Evolutionary conservation across 2,113 vertebrate species (phyloP).

Genomic region (Lepus europaeus): DNA sequence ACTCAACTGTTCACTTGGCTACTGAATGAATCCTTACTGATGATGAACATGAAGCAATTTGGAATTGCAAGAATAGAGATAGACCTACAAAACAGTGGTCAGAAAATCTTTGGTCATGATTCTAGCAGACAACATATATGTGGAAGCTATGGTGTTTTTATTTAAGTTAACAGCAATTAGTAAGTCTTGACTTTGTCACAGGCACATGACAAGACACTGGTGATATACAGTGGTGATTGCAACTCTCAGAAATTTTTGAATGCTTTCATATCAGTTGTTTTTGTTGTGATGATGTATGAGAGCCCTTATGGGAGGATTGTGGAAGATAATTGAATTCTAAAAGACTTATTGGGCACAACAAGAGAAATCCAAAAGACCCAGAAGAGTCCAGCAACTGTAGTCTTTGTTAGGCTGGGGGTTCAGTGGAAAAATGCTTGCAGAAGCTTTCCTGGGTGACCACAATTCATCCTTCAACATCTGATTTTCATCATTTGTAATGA

Average conservation of each 20-base stretch:
- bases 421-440: not conserved
- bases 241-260: not conserved
- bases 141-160: not conserved
- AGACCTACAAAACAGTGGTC: not conserved
- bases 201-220: not conserved
- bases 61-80: not conserved
- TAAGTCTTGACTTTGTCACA: constrained; percentile 18
- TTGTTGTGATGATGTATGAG: not conserved
- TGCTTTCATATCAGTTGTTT: not conserved
- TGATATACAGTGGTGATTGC: not conserved
- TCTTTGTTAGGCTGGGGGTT: not conserved
- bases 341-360: not conserved
- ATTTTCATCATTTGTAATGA: not conserved
- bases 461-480: not conserved
- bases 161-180: not conserved
- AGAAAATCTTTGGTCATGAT: not conserved
- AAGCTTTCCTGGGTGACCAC: not conserved
- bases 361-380: not conserved
- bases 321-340: not conserved
- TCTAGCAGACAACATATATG: not conserved
- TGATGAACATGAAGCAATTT: not conserved
- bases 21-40: constrained; percentile 43
- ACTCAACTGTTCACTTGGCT: not conserved
- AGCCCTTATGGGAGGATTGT: not conserved
- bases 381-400: not conserved